These are phyloP conservation scores for Beris chalybata DNA, from an alignment of 2,888 invertebrate genomes.

Conservation along the genomic window DNA sequence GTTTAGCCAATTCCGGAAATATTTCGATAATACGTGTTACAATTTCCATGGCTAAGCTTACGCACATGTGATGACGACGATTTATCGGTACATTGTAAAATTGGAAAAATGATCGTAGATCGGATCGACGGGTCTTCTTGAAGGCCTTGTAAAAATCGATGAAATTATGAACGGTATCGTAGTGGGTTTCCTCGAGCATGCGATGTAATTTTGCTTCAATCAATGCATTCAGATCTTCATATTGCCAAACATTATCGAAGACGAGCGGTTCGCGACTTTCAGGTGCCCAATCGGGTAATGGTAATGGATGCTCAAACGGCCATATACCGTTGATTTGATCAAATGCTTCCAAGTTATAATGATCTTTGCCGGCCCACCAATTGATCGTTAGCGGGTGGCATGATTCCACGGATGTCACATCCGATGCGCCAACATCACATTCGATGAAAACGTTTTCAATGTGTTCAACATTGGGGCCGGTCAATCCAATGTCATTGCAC, in stretches of 20 bases:
- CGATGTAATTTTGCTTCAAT: slow-evolving; percentile 80
- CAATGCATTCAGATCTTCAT: slow-evolving; percentile 77
- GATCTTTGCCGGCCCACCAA: slow-evolving; percentile 51
- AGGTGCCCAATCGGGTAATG: slow-evolving; percentile 74
- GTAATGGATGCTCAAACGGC: slow-evolving; percentile 71
- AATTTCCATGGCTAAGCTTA: slow-evolving; percentile 82
- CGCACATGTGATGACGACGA: slow-evolving; percentile 81
- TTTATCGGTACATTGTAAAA: slow-evolving; percentile 78
- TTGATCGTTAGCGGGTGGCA: slow-evolving; percentile 22
- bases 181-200: slow-evolving; percentile 81
- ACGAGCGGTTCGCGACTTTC: slow-evolving; percentile 56
- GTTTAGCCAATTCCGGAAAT: slow-evolving; percentile 68
- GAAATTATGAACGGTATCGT: slow-evolving; percentile 88
- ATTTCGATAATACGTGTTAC: slow-evolving; percentile 68
- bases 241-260: slow-evolving; percentile 60
- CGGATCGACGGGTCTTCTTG: slow-evolving; percentile 65
- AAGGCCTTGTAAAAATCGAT: slow-evolving; percentile 67
- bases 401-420: slow-evolving; percentile 50
- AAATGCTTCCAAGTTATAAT: slow-evolving; percentile 55
- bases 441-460: slow-evolving; percentile 37
- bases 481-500: slow-evolving; percentile 40
- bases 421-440: slow-evolving; percentile 33
- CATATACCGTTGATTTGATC: slow-evolving; percentile 62
- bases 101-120: slow-evolving; percentile 72
- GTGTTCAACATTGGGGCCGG: slow-evolving; percentile 43